Base-by-base conservation (phyloP, 2,888 invertebrate genomes). In the Kryphioiulus occultus region DNA sequence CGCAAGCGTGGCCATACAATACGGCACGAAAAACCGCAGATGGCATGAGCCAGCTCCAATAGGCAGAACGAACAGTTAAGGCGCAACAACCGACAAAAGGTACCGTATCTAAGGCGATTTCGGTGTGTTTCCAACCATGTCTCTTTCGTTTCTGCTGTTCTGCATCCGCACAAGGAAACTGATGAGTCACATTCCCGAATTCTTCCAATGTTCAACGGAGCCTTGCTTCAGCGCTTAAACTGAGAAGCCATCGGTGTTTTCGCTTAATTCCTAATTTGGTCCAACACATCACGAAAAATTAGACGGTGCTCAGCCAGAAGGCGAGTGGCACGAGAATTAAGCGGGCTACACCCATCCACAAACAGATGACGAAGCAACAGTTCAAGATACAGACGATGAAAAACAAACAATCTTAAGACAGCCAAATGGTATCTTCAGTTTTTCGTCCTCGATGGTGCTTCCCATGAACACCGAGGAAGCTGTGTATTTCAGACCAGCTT, bases 31-130 rank as follows among this genome's bases (percentile, higher is more conserved):
- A 68, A 68, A 26, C 26, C 68, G 68, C 68, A 68, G 22, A 22
- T 68, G 68, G 68, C 68, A 68, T 68, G 68, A 68, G 68, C 68
- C 68, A 68, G 26, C 26, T 26, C 68, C 68, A 10, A n/a, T 68
- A 26, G 12, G 68, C 68, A 68, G 68, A 68, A 68, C 68, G 68
- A 68, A 26, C 68, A 22, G 68, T 68, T 68, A 68, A 68, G n/a
- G 68, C 22, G 68, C 68, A 68, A 26, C n/a, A 22, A 68, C 68
- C 68, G 68, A 68, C 26, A 68, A 68, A 68, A 68, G 68, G n/a
- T 68, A 68, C 68, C 68, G 68, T 68, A 68, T 68, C 68, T 26
- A 68, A 68, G 68, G 26, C 68, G 68, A 68, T 68, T 68, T 68
- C 68, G n/a, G 68, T 68, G 68, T 68, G 22, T 26, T 68, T 22